Conservation (phyloP, 2,888 invertebrate genomes). For the Atrina japonica region DNA sequence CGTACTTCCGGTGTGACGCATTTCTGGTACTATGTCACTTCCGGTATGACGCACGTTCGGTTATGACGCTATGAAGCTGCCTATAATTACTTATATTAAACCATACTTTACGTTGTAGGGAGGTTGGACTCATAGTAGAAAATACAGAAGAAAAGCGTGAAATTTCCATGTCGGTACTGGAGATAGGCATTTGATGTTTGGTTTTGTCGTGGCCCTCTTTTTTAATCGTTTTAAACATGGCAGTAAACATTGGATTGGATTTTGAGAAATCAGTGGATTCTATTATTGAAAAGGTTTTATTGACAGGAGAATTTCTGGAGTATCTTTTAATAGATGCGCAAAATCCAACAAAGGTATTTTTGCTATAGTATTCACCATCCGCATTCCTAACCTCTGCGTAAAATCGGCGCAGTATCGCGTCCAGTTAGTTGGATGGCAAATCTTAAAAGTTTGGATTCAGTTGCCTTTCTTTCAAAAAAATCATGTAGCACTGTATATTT, state of each 20-base stretch:
- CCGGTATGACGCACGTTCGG: too few relatives aligned
- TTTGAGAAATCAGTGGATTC: not conserved
- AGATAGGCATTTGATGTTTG: slow-evolving; percentile 17
- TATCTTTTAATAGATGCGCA: slow-evolving; percentile 23
- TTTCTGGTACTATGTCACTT: too few relatives aligned
- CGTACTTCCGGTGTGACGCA: too few relatives aligned
- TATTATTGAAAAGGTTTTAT: slow-evolving; percentile 14
- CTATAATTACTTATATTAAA: too few relatives aligned
- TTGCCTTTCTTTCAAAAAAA: too few relatives aligned
- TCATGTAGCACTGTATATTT: too few relatives aligned
- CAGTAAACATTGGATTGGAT: slow-evolving; percentile 20
- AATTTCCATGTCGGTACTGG: slow-evolving; percentile 13
- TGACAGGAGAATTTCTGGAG: slow-evolving; percentile 3
- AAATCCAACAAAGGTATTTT: slow-evolving; percentile 26
- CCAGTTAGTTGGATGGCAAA: slow-evolving; percentile 3
- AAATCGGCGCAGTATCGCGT: not conserved
- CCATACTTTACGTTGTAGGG: slow-evolving; percentile 35
- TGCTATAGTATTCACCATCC: slow-evolving; percentile 15
- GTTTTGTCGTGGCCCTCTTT: slow-evolving; percentile 22
- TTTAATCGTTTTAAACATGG: slow-evolving; percentile 24
- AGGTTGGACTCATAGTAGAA: slow-evolving; percentile 1
- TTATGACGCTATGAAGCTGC: too few relatives aligned
- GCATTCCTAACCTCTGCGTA: slow-evolving; percentile 23
- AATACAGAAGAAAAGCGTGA: slow-evolving; percentile 18
- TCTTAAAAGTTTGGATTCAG: slow-evolving; percentile 20